Evolutionary conservation across 2,888 invertebrate genomes (phyloP), one percentile per base, ranked within the genome.

Genomic region (Coremacera marginata): DNA sequence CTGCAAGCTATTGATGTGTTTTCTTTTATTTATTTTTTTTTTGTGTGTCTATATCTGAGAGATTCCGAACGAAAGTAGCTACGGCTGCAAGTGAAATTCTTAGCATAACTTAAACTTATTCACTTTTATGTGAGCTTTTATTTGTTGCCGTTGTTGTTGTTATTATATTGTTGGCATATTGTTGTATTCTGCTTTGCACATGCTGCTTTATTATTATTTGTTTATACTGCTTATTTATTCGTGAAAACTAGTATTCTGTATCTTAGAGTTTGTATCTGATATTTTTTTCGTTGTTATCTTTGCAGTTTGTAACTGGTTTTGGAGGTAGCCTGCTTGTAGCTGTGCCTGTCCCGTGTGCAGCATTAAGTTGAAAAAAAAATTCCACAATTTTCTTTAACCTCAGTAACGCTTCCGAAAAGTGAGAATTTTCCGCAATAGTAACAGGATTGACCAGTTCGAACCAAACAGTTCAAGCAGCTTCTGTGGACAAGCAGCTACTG

Each of bases 381-480:
- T 77, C 79, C 65, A 77, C 77, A 52, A 77, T 75, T 79, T 77
- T 72, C 67, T 65, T 60, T 75, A 57, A 51, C 19, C n/a, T 68
- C 31, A 22, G 52, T 49, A 16, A 27, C 52, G 68, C 75, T 75
- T 73, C 72, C 79, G 72, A 77, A 85, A 85, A 85, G 86, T 85
- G 86, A 85, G 86, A 85, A 85, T 84, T 86, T 85, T 81, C 81
- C 71, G n/a, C 71, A 22, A 25, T 2, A 44, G 70, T 78, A 85
- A 86, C 84, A 84, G 85, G 84, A 84, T 79, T 76, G 79, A 79
- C 86, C 81, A 80, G 86, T 84, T 86, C 80, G 79, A 80, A 62
- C 27, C 75, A 27, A 19, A 55, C 14, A 22, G 5, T 25, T 60
- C 57, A 22, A 9, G 49, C 27, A 14, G 67, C 37, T 25, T 14